Conservation (phyloP, 2,888 invertebrate genomes). For the Drosophila subsilvestris region DNA sequence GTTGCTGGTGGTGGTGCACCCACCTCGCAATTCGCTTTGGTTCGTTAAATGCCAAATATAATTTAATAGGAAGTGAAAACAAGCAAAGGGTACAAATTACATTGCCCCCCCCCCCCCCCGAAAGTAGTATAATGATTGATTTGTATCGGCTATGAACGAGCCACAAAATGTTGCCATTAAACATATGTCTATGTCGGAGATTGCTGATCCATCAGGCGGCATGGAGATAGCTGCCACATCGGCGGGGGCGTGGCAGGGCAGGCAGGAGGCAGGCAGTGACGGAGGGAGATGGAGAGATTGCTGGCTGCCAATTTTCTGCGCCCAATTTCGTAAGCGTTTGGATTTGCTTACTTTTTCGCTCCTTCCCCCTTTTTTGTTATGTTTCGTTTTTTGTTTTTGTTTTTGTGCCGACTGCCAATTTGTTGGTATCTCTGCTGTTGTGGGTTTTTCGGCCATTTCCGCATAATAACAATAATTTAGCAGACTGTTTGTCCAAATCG, state of each 20-base stretch:
- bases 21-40: constrained; percentile 43
- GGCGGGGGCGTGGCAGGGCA: too few relatives aligned
- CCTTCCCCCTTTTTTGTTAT: background rate
- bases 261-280: background rate
- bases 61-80: constrained; percentile 79
- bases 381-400: constrained; percentile 53
- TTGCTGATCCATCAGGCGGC: background rate
- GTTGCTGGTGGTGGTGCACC: constrained; percentile 52
- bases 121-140: constrained; percentile 69
- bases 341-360: background rate
- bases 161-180: constrained; percentile 63
- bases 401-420: constrained; percentile 16
- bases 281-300: constrained; percentile 13
- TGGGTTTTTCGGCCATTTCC: constrained; percentile 52
- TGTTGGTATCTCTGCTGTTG: constrained; percentile 34
- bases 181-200: constrained; percentile 47
- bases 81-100: constrained; percentile 78
- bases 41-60: constrained; percentile 78
- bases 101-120: constrained; percentile 58
- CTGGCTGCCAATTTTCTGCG: background rate
- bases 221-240: background rate
- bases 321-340: constrained; percentile 1
- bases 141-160: constrained; percentile 74
- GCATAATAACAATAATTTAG: constrained; percentile 78
- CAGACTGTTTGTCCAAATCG: constrained; percentile 77